Percentiles rank a stretch among this genome's conserved stretches.
These are phyloP conservation scores for Chloebia gouldiae DNA, from an alignment of 2,113 vertebrate genomes.

Conservation along the genomic window DNA sequence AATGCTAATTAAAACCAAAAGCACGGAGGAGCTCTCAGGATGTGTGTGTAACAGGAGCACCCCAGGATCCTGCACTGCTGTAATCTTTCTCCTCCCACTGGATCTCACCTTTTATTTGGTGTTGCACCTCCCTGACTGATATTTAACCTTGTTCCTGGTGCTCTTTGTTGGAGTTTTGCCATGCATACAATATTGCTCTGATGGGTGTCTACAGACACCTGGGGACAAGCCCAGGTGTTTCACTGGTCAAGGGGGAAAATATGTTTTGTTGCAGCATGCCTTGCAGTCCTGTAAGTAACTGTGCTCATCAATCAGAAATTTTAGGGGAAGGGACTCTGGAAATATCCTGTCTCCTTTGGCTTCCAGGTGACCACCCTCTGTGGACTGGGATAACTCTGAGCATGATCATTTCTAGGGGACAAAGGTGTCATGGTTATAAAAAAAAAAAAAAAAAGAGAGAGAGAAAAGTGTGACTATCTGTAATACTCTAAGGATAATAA, in stretches of 20 bases:
- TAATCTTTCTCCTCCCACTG: conserved; percentile 28
- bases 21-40: conserved; percentile 14
- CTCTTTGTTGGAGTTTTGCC: conserved; percentile 17
- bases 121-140: background rate
- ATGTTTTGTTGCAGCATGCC: background rate
- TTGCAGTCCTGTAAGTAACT: background rate
- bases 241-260: background rate
- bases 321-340: background rate
- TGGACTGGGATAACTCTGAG: background rate
- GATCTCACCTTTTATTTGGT: conserved; percentile 48
- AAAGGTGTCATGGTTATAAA: background rate
- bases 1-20: conserved; percentile 65
- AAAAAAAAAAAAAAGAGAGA: background rate
- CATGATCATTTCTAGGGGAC: background rate
- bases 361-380: background rate
- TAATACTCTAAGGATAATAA: background rate
- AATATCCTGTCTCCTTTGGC: background rate
- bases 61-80: conserved; percentile 19
- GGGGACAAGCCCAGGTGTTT: background rate
- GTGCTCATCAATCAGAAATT: background rate
- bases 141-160: conserved; percentile 23
- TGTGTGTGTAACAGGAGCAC: conserved; percentile 18
- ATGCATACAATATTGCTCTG: background rate
- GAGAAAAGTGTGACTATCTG: background rate
- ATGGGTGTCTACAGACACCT: background rate